Conservation (phyloP, 2,113 vertebrate species). For the Takifugu bimaculatus region DNA sequence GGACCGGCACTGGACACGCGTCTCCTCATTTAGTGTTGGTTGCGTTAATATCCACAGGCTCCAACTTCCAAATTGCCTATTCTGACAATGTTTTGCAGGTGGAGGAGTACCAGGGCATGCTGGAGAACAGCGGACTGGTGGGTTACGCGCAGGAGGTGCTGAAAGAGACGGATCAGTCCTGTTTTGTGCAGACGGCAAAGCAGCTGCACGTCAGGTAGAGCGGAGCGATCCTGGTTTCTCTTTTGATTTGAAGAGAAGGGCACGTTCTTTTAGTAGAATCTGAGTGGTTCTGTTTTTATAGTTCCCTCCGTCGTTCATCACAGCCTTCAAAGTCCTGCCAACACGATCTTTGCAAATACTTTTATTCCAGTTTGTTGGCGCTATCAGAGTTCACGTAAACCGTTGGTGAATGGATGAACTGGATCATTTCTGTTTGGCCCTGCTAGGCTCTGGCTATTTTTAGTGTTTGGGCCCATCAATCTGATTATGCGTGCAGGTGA, state of each 20-base stretch:
- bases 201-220: slow-evolving; percentile 89
- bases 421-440: no score
- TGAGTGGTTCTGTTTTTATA: no score
- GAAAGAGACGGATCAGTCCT: slow-evolving; percentile 95
- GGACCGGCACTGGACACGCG: neutral
- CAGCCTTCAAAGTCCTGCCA: no score
- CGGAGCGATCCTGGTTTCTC: neutral
- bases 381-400: no score
- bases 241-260: no score
- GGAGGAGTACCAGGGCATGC: slow-evolving; percentile 95
- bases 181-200: slow-evolving; percentile 96
- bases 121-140: slow-evolving; percentile 94
- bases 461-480: slow-evolving; percentile 17
- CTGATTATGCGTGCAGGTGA: slow-evolving; percentile 25
- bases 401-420: no score
- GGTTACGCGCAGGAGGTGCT: slow-evolving; percentile 97
- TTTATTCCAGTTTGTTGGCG: no score
- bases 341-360: no score
- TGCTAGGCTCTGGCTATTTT: slow-evolving; percentile 12
- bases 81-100: slow-evolving; percentile 45
- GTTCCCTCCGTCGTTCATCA: no score
- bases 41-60: neutral
- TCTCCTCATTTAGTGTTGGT: no score
- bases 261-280: no score
- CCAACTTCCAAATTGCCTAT: neutral